Base-by-base conservation (phyloP, 1,140 invertebrate species). In the Bombus impatiens region DNA sequence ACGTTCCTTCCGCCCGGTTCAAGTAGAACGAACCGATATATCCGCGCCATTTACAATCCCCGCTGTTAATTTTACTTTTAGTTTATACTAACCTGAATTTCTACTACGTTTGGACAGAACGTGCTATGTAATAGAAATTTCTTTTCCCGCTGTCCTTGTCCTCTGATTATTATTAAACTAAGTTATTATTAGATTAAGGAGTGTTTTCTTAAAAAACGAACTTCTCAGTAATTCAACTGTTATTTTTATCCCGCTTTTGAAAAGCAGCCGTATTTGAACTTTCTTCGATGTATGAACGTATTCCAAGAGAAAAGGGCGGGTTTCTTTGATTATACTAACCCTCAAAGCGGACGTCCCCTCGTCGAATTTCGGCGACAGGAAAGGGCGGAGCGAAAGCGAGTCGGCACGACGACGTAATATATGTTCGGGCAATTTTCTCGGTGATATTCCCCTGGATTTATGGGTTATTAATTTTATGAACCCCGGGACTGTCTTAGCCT, bases 381-480 rank as follows among this genome's bases (percentile, higher is more conserved):
- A 76, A 15, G 79, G 47, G 4, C 18, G 40, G 8, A 68, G 5
- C 13, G 35, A 40, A 15, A 22, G 47, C 18, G 65, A 81, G 71
- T 68, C 40, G 85, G 47, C 8, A 37, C 71, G n/a, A 32, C 40
- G 44, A 42, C 18, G 32, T 86, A 81, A 86, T 87, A 78, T 85
- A 90, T 86, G 86, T 84, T 44, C 65, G 71, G 78, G 86, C 85
- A 92, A 92, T 91, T 91, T 92, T 92, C 91, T 62, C 78, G 53
- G 32, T 79, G 79, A 88, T 90, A 84, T 84, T 87, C 80, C 57
- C 25, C 40, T 76, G 86, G 87, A 92, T 92, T 92, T 91, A 92
- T 91, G 84, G 87, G 86, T 92, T 92, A 92, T 92, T 92, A 92
- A 91, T 92, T 92, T 92, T 92, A 90, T 89, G 89, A 92, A 91